Percentiles rank a stretch among this genome's conserved stretches.
phyloP scores from a whole-genome alignment of 2,113 vertebrate genomes.

The Amia ocellicauda region DNA sequence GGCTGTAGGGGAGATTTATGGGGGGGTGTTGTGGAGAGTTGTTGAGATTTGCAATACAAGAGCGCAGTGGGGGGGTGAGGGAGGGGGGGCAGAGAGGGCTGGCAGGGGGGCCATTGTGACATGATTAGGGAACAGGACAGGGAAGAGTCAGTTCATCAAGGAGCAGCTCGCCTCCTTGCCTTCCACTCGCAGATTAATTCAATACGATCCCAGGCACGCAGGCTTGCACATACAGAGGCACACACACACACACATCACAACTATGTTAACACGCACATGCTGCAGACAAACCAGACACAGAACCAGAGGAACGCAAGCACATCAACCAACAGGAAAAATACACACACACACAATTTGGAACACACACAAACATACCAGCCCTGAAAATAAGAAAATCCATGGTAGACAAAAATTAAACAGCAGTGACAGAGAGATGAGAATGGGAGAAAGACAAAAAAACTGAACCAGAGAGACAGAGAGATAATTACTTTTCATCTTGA shows the following conservation, averaged over 20 bases:
- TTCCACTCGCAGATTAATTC: slow-evolving; percentile 47
- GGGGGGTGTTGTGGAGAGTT: slow-evolving; percentile 17
- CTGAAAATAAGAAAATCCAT: too few relatives aligned
- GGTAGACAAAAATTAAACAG: too few relatives aligned
- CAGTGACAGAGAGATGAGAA: too few relatives aligned
- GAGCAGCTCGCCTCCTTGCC: slow-evolving; percentile 36
- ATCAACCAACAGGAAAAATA: too few relatives aligned
- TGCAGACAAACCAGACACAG: slow-evolving; percentile 47
- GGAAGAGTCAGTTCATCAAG: slow-evolving; percentile 26
- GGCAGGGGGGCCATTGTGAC: slow-evolving; percentile 22
- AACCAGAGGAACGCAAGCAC: slow-evolving; percentile 18
- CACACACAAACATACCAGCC: too few relatives aligned
- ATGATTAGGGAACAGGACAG: slow-evolving; percentile 25
- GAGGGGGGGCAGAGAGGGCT: not conserved
- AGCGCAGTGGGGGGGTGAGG: slow-evolving; percentile 18
- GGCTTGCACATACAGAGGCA: not conserved
- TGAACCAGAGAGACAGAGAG: not conserved
- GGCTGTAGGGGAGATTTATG: not conserved
- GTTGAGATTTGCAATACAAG: slow-evolving; percentile 30
- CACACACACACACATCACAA: slow-evolving; percentile 6
- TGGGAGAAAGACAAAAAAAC: slow-evolving; percentile 20
- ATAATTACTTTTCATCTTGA: too few relatives aligned
- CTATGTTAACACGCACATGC: slow-evolving; percentile 15
- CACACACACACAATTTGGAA: too few relatives aligned
- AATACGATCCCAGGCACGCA: slow-evolving; percentile 36